phyloP scores from a whole-genome alignment of 2,797 vertebrate genomes.

The Neosilurus mollespiculum region DNA sequence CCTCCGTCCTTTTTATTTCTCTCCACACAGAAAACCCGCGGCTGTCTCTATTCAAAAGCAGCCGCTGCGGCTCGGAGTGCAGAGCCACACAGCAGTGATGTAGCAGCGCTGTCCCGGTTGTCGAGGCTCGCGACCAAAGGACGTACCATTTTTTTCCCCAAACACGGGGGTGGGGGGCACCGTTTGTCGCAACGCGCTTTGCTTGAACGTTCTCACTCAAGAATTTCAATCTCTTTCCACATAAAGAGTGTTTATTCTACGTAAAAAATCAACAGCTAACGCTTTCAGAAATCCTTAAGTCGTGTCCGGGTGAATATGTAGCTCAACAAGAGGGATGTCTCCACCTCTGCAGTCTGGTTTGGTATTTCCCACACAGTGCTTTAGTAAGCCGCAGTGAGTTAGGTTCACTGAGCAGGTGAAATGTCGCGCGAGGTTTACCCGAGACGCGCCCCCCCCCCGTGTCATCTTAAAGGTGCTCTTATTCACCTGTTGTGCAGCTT shows the following conservation, averaged over 20 bases:
- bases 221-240: neutral
- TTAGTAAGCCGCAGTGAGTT: slow-evolving; percentile 49
- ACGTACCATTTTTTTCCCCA: slow-evolving; percentile 63
- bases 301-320: neutral
- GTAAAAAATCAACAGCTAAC: fast-evolving
- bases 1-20: neutral
- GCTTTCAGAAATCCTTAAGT: neutral
- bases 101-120: slow-evolving; percentile 56
- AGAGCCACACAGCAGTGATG: slow-evolving; percentile 54
- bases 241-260: neutral
- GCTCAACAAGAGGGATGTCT: neutral
- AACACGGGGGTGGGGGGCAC: slow-evolving; percentile 43
- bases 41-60: neutral
- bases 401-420: slow-evolving; percentile 71
- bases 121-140: slow-evolving; percentile 67
- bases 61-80: neutral
- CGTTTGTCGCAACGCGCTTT: neutral
- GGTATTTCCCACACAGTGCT: slow-evolving; percentile 49
- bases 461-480: no score
- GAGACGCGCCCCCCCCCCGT: no score
- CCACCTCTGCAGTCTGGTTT: slow-evolving; percentile 24
- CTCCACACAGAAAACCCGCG: neutral
- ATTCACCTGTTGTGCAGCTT: no score
- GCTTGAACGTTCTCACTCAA: no score
- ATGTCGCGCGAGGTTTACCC: slow-evolving; percentile 45